A percentile compares a stretch with the other conserved stretches of the same genome.
Evolutionary conservation across 2,888 invertebrate species (phyloP).

Genomic region (Pocota personata): DNA sequence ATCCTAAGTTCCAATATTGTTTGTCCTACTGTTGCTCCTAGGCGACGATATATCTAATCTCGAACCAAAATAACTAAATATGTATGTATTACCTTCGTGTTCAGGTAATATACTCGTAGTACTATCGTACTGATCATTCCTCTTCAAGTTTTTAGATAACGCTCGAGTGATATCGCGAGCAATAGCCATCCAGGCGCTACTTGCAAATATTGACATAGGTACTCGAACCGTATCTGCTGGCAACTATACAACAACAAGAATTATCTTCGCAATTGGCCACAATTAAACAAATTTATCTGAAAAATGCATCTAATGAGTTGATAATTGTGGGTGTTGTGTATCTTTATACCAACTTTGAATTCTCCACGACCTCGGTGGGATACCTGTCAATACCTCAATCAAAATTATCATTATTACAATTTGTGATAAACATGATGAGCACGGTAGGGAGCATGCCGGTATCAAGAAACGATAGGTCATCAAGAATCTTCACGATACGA

Average conservation of each 20-base stretch:
- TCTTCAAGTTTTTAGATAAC: not conserved
- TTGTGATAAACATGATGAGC: not conserved
- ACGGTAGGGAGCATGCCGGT: not conserved
- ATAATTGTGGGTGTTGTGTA: not conserved
- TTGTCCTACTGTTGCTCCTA: no score
- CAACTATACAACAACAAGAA: not conserved
- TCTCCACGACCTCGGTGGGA: not conserved
- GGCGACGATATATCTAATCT: slow-evolving; percentile 24
- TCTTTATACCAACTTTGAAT: not conserved
- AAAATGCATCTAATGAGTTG: not conserved
- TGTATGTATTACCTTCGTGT: not conserved
- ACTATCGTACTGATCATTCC: not conserved
- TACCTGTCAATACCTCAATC: not conserved
- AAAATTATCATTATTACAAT: not conserved
- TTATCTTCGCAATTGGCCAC: slow-evolving; percentile 18
- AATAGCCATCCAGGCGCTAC: not conserved
- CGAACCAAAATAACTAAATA: not conserved
- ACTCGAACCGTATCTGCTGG: not conserved
- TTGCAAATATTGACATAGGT: slow-evolving; percentile 24
- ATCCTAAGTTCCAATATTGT: no score
- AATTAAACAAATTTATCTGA: slow-evolving; percentile 13
- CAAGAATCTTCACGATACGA: no score
- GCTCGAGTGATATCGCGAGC: not conserved
- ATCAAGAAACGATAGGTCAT: not conserved
- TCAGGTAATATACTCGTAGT: not conserved